Conservation (phyloP, 1,140 invertebrate species). For the Sminthurides bifidus region DNA sequence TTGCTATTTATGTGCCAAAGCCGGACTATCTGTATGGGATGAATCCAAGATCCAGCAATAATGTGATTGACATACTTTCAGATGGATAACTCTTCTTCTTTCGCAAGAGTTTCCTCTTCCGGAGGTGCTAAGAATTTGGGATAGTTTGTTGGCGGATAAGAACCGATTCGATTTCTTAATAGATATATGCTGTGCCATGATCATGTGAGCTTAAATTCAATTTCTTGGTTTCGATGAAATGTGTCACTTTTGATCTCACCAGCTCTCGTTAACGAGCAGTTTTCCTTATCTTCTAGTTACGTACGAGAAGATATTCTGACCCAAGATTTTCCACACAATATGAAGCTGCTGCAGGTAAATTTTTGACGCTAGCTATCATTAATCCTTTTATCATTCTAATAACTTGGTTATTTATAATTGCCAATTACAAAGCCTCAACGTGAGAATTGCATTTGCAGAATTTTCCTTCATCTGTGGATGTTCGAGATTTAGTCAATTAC, state of each 20-base stretch:
- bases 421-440: no score
- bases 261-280: neutral
- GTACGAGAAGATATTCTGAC: constrained; percentile 64
- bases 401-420: neutral
- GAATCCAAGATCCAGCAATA: constrained; percentile 6
- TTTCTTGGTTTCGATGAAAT: no score
- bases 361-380: neutral
- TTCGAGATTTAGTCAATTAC: constrained; percentile 25
- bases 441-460: no score
- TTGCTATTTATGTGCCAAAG: neutral
- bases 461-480: constrained; percentile 24
- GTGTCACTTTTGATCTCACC: neutral
- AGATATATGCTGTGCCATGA: constrained; percentile 89
- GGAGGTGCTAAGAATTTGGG: constrained; percentile 91
- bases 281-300: constrained; percentile 55
- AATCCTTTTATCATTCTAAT: neutral
- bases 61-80: constrained; percentile 37
- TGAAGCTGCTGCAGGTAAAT: constrained; percentile 73
- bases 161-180: constrained; percentile 81
- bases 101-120: constrained; percentile 96
- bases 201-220: constrained; percentile 61
- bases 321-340: constrained; percentile 80
- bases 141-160: constrained; percentile 80
- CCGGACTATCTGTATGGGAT: no score
- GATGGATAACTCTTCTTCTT: constrained; percentile 90